These are phyloP conservation scores for Nephrotoma guestfalica DNA, from an alignment of 2,888 invertebrate genomes.

Conservation along the genomic window DNA sequence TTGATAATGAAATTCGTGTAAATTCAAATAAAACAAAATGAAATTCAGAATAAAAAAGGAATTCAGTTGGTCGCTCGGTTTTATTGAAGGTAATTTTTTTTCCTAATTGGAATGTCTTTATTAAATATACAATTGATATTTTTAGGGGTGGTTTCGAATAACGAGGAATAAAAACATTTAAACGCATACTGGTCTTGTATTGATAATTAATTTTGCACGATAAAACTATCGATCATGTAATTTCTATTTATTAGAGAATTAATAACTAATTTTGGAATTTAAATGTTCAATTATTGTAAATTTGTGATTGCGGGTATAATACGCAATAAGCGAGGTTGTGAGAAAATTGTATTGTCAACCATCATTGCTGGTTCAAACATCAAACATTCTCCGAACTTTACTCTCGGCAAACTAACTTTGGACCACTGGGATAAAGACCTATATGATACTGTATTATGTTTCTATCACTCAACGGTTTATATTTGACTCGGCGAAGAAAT, in stretches of 20 bases:
- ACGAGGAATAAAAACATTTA: neutral
- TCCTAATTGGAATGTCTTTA: neutral
- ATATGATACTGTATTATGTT: too few species aligned
- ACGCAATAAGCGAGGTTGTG: neutral
- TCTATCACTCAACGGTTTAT: too few species aligned
- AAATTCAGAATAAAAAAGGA: neutral
- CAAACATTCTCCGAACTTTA: too few species aligned
- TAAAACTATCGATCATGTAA: neutral
- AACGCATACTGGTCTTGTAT: neutral
- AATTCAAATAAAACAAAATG: neutral
- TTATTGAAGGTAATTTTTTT: neutral
- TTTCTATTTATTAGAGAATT: neutral
- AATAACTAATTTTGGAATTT: neutral
- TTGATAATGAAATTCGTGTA: neutral
- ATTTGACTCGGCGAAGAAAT: too few species aligned
- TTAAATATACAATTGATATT: neutral
- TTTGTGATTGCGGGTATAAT: too few species aligned
- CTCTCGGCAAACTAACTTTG: too few species aligned
- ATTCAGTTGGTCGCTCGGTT: neutral
- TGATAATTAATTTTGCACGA: neutral
- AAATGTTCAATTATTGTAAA: too few species aligned
- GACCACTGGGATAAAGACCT: too few species aligned
- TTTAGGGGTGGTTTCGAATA: neutral
- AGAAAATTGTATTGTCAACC: neutral
- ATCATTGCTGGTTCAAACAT: neutral